Percentiles rank a stretch among this genome's conserved stretches.
These are phyloP conservation scores for Elegia similella DNA, from an alignment of 2,888 invertebrate species.

Conservation along the genomic window DNA sequence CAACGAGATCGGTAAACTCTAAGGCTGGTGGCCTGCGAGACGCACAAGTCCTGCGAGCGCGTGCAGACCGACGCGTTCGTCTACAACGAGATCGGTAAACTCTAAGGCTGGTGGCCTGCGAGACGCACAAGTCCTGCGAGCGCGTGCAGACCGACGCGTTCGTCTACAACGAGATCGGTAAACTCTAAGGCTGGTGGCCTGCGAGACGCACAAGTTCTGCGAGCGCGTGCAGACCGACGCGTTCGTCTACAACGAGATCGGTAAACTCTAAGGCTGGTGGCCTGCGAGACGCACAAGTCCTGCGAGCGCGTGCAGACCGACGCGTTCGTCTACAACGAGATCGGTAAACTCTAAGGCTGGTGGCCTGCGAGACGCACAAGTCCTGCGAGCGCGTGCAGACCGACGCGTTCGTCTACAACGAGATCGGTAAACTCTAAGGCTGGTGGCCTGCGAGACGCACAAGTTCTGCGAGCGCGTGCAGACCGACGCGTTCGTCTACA, in stretches of 20 bases:
- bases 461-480: constrained; percentile 97
- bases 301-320: constrained; percentile 96
- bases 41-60: constrained; percentile 96
- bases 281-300: constrained; percentile 98
- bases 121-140: constrained; percentile 98
- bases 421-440: constrained; percentile 86
- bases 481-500: constrained; percentile 95
- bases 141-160: constrained; percentile 96
- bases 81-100: background rate
- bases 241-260: constrained; percentile 95
- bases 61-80: constrained; percentile 93
- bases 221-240: constrained; percentile 97
- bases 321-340: constrained; percentile 95
- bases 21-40: too few species aligned
- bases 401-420: constrained; percentile 96
- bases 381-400: constrained; percentile 96
- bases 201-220: constrained; percentile 98
- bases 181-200: constrained; percentile 89
- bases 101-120: too few species aligned
- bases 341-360: constrained; percentile 87
- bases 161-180: constrained; percentile 94
- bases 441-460: constrained; percentile 98
- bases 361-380: constrained; percentile 98
- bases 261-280: constrained; percentile 88
- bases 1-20: background rate